A percentile compares a stretch with the other conserved stretches of the same genome.
phyloP scores from a whole-genome alignment of 2,888 invertebrate species.

The Volucella bombylans region DNA sequence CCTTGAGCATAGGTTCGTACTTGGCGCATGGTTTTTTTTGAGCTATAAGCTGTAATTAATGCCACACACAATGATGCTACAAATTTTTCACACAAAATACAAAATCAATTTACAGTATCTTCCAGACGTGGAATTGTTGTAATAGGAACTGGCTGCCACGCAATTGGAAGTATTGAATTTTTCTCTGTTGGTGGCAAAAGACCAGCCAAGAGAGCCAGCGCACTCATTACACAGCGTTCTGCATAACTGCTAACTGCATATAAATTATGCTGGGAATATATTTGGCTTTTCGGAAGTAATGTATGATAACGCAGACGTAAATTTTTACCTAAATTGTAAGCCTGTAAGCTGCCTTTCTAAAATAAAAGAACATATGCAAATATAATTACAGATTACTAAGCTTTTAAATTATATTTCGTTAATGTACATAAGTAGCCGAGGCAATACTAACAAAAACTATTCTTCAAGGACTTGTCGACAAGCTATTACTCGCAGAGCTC shows the following conservation, averaged over 20 bases:
- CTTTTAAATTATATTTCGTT: not conserved
- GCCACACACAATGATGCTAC: not conserved
- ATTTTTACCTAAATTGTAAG: slow-evolving; percentile 89
- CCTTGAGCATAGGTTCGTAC: slow-evolving; percentile 83
- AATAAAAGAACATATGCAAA: slow-evolving; percentile 68
- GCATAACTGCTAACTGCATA: slow-evolving; percentile 89
- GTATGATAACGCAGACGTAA: slow-evolving; percentile 88
- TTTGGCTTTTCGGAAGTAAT: slow-evolving; percentile 85
- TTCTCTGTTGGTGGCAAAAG: slow-evolving; percentile 83
- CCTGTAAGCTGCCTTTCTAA: slow-evolving; percentile 89
- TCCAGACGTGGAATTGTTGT: slow-evolving; percentile 87
- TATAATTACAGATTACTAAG: not conserved
- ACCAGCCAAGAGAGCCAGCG: slow-evolving; percentile 89
- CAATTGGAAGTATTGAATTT: slow-evolving; percentile 81
- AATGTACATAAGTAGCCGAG: not conserved
- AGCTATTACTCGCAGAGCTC: too few relatives aligned
- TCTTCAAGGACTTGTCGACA: not conserved
- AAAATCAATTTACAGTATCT: slow-evolving; percentile 86
- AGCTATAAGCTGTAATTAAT: slow-evolving; percentile 78
- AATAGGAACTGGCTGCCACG: slow-evolving; percentile 95
- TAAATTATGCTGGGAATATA: slow-evolving; percentile 85
- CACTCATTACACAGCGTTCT: slow-evolving; percentile 94
- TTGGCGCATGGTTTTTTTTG: slow-evolving; percentile 84
- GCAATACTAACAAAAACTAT: not conserved
- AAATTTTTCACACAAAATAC: not conserved